Percentiles rank a stretch among this genome's conserved stretches.
Evolutionary conservation across 2,888 invertebrate species (phyloP).

Genomic region (Xestoiulus laeticollis): DNA sequence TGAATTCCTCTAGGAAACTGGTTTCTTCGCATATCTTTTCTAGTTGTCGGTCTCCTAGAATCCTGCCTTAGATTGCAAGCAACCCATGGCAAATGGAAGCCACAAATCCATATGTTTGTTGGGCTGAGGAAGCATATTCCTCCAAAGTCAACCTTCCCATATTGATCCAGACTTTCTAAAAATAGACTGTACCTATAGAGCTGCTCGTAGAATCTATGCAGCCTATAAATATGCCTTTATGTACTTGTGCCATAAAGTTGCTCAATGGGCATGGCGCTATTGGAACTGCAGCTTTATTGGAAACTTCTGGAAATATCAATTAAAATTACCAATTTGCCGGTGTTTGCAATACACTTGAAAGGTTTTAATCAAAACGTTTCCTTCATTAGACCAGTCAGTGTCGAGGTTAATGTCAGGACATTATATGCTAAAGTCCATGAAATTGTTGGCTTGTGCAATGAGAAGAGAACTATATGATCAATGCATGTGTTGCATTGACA

Average conservation of each 20-base stretch:
- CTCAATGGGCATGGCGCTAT: neutral
- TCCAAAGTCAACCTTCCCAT: constrained; percentile 15
- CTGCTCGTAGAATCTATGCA: neutral
- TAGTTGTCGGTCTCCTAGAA: neutral
- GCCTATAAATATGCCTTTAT: neutral
- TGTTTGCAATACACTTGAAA: neutral
- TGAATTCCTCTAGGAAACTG: neutral
- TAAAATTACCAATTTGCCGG: neutral
- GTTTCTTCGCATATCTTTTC: neutral
- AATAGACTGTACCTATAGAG: neutral
- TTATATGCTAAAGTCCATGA: neutral
- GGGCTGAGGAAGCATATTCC: neutral
- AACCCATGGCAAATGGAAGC: neutral
- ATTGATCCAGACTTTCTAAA: constrained; percentile 32
- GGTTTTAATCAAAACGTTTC: neutral
- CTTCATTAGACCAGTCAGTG: neutral
- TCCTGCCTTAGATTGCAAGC: neutral
- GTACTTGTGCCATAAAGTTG: neutral
- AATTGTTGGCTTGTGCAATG: neutral
- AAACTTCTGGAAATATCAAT: neutral
- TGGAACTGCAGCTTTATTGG: neutral
- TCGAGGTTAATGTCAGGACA: neutral
- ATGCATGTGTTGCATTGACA: too few species aligned
- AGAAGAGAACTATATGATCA: neutral
- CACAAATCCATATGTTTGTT: constrained; percentile 13